phyloP scores from a whole-genome alignment of 2,797 vertebrate genomes.

The Mycteria americana region DNA sequence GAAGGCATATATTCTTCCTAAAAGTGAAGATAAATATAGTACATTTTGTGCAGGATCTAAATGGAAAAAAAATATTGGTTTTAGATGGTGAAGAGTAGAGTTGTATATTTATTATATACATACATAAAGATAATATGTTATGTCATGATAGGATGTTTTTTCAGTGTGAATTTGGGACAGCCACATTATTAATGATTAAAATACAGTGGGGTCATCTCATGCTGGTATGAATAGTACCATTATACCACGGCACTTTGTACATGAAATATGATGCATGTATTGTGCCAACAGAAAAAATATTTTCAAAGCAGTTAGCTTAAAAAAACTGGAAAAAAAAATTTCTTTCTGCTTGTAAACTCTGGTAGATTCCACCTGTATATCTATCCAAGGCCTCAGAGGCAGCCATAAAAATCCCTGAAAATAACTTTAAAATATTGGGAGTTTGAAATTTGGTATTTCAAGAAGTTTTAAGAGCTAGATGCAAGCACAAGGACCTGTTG shows the following conservation, averaged over 20 bases:
- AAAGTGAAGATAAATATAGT: neutral
- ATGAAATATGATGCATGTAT: neutral
- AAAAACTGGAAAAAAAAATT: neutral
- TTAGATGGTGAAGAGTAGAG: neutral
- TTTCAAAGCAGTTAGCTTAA: slow-evolving; percentile 3
- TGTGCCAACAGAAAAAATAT: neutral
- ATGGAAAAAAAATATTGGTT: neutral
- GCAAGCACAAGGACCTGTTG: neutral
- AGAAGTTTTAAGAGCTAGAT: slow-evolving; percentile 19
- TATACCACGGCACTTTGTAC: neutral
- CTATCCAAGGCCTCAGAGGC: neutral
- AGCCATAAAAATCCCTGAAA: neutral
- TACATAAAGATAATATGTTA: neutral
- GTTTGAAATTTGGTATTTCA: slow-evolving; percentile 38
- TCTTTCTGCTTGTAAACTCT: slow-evolving; percentile 12
- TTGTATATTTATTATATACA: neutral
- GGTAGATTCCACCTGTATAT: slow-evolving; percentile 24
- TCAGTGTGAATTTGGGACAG: neutral
- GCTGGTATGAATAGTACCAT: neutral
- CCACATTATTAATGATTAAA: neutral
- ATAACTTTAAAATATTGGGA: slow-evolving; percentile 6
- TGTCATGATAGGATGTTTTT: neutral
- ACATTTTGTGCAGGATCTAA: neutral
- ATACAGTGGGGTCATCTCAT: neutral
- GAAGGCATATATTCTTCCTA: neutral